Base-by-base conservation (phyloP, 2,113 vertebrate species). In the Megalops atlanticus region DNA sequence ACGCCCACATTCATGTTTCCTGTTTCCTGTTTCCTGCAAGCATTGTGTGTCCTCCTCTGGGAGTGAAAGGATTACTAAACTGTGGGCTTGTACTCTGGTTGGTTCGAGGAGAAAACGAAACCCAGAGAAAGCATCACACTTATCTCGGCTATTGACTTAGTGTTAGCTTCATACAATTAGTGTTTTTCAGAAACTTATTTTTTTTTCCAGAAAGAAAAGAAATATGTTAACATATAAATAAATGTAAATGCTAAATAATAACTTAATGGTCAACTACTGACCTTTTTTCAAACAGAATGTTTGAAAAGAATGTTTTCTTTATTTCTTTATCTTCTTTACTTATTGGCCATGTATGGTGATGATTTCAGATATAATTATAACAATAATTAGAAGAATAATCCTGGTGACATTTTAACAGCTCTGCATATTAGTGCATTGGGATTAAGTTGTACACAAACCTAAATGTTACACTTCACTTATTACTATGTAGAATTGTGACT, bases 1-100 rank as follows among this genome's bases (percentile, higher is more conserved):
- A 35, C 5, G 38, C 40, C 64, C 64, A 45, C 58, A 18, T 70
- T 79, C 41, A 21, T 15, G 16, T 45, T 79, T 79, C 64, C 58
- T 69, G 77, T 70, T 71, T 78, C 36, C 54, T 43, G 54, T 73
- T 73, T 73, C 71, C 71, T 40, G 71, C 24, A 7, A 73, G 21
- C 15, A 73, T 73, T 24, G 35, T 73, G 71, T 73, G 35, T 39
- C 71, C 35, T n/a, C 21, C 11, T 24, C n/a, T 24, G 70, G 33
- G 21, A 70, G 27, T 16, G 31, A 12, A 35, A 15, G 33, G 70
- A 10, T 64, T 64, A 54, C 6, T 16, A 54, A 24, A 64, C 58
- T 6, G 27, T 31, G 58, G 58, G 58, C 58, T 64, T 31, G n/a
- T 27, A 64, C n/a, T 10, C 49, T 54, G 58, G 58, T 31, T 8